Conservation (phyloP, 23 tunicate species). For the Oikopleura dioica region DNA sequence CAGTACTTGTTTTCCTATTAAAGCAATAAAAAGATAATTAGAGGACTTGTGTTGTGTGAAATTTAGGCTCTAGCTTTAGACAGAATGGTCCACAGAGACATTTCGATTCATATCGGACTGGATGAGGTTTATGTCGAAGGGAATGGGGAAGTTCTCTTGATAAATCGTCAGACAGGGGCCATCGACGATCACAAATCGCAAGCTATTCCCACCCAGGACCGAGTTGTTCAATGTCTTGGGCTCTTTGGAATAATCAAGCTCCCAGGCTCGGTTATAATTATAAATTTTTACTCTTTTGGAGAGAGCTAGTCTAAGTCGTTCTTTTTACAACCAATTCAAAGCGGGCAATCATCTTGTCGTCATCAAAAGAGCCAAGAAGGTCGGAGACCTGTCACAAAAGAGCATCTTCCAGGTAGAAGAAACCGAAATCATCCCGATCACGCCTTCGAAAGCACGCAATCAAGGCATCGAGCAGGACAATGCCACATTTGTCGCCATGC, state of each 20-base stretch:
- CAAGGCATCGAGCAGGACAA: background rate
- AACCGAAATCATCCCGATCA: background rate
- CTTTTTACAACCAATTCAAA: background rate
- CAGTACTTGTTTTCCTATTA: no score
- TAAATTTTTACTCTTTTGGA: background rate
- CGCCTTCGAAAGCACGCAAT: background rate
- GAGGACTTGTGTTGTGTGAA: no score
- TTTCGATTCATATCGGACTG: background rate
- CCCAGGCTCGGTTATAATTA: background rate
- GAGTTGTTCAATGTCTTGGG: background rate
- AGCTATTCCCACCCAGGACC: background rate
- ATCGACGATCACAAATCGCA: background rate
- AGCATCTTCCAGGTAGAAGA: background rate
- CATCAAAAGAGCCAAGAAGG: background rate
- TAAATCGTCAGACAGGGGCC: background rate
- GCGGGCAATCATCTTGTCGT: background rate
- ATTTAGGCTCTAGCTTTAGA: no score
- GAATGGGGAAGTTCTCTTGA: background rate
- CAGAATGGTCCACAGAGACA: no score
- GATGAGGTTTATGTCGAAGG: background rate
- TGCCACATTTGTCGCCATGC: slow-evolving; percentile 29
- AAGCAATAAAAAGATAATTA: no score
- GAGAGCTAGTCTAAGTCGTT: background rate
- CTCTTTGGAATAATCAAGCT: background rate
- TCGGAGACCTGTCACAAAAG: background rate